Evolutionary conservation across 92 coral and sea anemone species (phyloP).

Genomic region (Pocillopora meandrina): DNA sequence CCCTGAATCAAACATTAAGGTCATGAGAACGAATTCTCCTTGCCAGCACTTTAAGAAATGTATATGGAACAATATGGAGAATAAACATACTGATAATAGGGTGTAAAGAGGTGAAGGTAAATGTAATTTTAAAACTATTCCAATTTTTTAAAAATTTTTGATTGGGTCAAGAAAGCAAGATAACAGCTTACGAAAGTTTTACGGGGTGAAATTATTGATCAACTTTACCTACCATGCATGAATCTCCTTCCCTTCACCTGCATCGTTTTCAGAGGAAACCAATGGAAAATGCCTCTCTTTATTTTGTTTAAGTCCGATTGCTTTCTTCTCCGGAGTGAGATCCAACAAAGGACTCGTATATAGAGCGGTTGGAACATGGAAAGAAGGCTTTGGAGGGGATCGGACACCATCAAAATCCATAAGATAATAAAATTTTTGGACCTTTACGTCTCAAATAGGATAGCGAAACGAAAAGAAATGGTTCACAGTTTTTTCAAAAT

Average conservation of each 20-base stretch:
- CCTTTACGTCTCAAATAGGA: not conserved
- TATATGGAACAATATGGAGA: not conserved
- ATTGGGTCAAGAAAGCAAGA: too few relatives aligned
- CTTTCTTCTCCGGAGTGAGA: slow-evolving; percentile 82
- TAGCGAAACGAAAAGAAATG: not conserved
- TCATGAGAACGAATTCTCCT: not conserved
- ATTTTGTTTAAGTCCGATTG: slow-evolving; percentile 17
- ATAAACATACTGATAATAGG: too few relatives aligned
- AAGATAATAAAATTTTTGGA: not conserved
- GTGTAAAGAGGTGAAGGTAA: too few relatives aligned
- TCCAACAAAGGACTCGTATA: slow-evolving; percentile 64
- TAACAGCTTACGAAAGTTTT: not conserved
- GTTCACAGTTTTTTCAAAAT: not conserved
- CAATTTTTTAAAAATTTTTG: too few relatives aligned
- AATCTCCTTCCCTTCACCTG: slow-evolving; percentile 2
- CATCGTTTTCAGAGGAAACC: not conserved
- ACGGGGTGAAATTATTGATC: not conserved
- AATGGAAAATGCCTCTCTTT: not conserved
- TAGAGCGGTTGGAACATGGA: slow-evolving; percentile 49
- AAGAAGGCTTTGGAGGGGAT: slow-evolving; percentile 68
- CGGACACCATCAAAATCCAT: slow-evolving; percentile 71
- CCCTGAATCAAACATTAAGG: not conserved
- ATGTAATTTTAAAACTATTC: too few relatives aligned
- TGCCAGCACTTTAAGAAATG: not conserved
- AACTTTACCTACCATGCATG: slow-evolving; percentile 16